phyloP scores from a whole-genome alignment of 2,113 vertebrate genomes.

The Hucho hucho region DNA sequence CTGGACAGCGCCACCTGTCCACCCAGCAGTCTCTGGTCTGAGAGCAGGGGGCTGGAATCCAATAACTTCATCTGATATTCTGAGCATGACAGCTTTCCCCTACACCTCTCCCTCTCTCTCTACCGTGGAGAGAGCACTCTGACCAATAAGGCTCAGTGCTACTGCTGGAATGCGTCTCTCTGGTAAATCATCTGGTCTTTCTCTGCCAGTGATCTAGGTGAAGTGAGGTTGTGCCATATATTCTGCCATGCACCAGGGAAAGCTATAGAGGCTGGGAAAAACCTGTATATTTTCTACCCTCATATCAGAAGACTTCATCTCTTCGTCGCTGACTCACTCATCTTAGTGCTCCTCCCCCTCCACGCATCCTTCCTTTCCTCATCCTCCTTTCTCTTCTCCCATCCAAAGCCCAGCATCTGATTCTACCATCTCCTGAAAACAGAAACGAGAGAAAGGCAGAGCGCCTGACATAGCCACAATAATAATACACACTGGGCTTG shows the following conservation, averaged over 20 bases:
- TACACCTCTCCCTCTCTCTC: neutral
- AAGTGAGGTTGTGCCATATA: neutral
- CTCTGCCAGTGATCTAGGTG: neutral
- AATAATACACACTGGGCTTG: conserved; percentile 65
- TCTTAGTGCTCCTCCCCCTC: conserved; percentile 10
- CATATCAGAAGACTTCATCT: conserved; percentile 7
- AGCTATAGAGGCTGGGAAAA: neutral
- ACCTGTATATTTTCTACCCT: conserved; percentile 49
- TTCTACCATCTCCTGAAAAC: conserved; percentile 28
- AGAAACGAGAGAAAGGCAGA: conserved; percentile 39
- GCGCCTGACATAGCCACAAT: conserved; percentile 61
- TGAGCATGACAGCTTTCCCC: conserved; percentile 55
- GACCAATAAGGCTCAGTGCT: neutral
- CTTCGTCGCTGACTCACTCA: conserved; percentile 16
- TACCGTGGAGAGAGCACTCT: conserved; percentile 10
- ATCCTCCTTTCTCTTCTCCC: conserved; percentile 29
- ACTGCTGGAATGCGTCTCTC: conserved; percentile 22
- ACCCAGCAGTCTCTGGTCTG: neutral
- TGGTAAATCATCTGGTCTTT: conserved; percentile 3
- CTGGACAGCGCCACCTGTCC: neutral
- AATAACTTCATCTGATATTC: conserved; percentile 67
- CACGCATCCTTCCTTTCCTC: neutral
- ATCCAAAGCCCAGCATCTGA: conserved; percentile 13
- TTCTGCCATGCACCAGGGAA: neutral
- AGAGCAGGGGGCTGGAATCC: conserved; percentile 43